Evolutionary conservation across 2,888 invertebrate genomes (phyloP).

Genomic region (Pyrochroa serraticornis): DNA sequence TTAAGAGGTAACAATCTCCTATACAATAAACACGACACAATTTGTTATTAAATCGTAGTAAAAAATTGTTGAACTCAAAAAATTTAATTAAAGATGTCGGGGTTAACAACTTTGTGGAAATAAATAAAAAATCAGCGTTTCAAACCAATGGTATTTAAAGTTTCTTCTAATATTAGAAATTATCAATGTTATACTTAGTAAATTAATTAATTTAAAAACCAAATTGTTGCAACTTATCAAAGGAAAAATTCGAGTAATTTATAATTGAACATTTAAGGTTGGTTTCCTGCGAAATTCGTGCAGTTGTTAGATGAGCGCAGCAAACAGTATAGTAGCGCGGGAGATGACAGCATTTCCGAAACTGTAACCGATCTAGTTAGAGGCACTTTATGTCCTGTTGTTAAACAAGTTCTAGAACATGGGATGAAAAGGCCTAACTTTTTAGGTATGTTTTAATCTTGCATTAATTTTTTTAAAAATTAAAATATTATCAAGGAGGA

Average conservation of each 20-base stretch:
- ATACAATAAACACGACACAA: too few species aligned
- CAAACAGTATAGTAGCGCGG: conserved; percentile 88
- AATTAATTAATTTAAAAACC: too few species aligned
- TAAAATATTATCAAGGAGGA: conserved; percentile 66
- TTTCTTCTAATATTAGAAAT: too few species aligned
- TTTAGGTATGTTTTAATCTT: conserved; percentile 59
- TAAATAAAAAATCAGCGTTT: too few species aligned
- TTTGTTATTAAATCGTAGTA: not conserved
- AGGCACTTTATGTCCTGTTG: conserved; percentile 89
- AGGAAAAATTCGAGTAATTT: too few species aligned
- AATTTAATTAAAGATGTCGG: too few species aligned
- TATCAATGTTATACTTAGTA: too few species aligned
- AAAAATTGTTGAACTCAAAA: too few species aligned
- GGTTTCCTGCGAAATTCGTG: conserved; percentile 98
- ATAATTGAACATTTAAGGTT: conserved; percentile 63
- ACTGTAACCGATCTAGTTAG: conserved; percentile 95
- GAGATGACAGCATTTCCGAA: conserved; percentile 97
- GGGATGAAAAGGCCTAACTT: conserved; percentile 92
- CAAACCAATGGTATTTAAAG: too few species aligned
- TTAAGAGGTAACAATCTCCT: conserved; percentile 66
- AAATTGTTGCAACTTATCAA: too few species aligned
- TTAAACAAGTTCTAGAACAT: conserved; percentile 93
- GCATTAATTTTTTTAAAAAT: conserved; percentile 2
- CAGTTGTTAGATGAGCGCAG: conserved; percentile 94
- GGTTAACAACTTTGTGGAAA: too few species aligned